Evolutionary conservation across 2,797 vertebrate genomes (phyloP).

Genomic region (Urocyon cinereoargenteus): DNA sequence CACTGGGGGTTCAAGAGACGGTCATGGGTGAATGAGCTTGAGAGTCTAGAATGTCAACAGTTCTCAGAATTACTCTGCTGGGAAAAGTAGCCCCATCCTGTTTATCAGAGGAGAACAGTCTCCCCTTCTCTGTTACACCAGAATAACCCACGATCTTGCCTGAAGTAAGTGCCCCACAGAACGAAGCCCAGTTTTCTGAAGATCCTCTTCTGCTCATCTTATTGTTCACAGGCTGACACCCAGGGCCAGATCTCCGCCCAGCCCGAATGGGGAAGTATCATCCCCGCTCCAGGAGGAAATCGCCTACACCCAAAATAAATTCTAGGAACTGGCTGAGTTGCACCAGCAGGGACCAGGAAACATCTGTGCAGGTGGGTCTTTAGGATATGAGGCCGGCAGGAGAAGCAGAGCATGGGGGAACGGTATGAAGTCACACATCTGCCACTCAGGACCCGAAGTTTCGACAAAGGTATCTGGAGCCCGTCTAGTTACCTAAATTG

Average conservation of each 20-base stretch:
- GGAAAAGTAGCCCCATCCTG: neutral
- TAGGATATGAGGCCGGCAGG: neutral
- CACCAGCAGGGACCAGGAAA: neutral
- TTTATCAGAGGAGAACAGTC: neutral
- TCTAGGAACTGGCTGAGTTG: neutral
- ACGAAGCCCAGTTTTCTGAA: neutral
- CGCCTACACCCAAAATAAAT: neutral
- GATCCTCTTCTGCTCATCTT: neutral
- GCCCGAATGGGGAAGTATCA: neutral
- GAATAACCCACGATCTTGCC: neutral
- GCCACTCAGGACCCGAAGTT: neutral
- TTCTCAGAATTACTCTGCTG: neutral
- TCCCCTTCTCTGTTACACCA: neutral
- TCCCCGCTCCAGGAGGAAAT: neutral
- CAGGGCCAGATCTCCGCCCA: neutral
- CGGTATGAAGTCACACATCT: neutral
- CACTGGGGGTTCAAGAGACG: neutral
- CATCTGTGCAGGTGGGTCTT: neutral
- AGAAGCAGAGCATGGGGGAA: neutral
- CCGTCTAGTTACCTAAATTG: neutral
- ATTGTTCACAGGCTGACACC: neutral
- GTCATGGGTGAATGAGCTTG: neutral
- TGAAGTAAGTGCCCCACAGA: neutral
- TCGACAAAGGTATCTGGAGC: neutral
- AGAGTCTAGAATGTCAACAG: neutral